Conservation (phyloP, 2,797 vertebrate species). For the Meriones psammophilus region DNA sequence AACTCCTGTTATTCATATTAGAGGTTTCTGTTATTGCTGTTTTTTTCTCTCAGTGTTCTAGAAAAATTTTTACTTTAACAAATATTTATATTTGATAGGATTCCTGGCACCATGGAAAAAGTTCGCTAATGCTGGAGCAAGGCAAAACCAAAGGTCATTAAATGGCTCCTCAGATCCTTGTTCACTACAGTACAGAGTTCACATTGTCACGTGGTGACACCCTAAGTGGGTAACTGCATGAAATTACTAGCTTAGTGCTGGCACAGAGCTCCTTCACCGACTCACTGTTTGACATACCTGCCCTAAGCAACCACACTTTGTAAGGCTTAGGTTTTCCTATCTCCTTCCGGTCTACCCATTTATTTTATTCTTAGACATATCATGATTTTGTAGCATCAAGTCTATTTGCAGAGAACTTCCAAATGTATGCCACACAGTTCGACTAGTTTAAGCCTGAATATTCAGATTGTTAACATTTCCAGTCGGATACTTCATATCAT, state of each 20-base stretch:
- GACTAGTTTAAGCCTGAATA: neutral
- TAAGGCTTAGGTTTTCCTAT: neutral
- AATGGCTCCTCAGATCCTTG: slow-evolving; percentile 22
- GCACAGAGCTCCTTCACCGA: neutral
- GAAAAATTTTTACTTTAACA: neutral
- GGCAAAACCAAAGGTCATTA: slow-evolving; percentile 11
- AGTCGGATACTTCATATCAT: neutral
- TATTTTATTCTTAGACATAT: neutral
- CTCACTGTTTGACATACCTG: neutral
- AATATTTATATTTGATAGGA: neutral
- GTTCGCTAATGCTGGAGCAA: neutral
- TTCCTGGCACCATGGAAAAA: neutral
- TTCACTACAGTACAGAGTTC: neutral
- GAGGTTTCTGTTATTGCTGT: neutral
- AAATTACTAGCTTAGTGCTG: neutral
- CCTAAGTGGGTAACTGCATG: neutral
- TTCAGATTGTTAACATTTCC: slow-evolving; percentile 8
- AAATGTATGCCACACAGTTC: neutral
- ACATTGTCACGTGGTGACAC: neutral
- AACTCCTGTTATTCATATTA: neutral
- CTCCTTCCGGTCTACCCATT: neutral
- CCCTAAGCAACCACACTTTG: neutral
- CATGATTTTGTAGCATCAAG: neutral
- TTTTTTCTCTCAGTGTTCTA: neutral
- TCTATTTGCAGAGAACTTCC: neutral